Conservation (phyloP, 2,888 invertebrate genomes). For the Leptopilina drosophilae region DNA sequence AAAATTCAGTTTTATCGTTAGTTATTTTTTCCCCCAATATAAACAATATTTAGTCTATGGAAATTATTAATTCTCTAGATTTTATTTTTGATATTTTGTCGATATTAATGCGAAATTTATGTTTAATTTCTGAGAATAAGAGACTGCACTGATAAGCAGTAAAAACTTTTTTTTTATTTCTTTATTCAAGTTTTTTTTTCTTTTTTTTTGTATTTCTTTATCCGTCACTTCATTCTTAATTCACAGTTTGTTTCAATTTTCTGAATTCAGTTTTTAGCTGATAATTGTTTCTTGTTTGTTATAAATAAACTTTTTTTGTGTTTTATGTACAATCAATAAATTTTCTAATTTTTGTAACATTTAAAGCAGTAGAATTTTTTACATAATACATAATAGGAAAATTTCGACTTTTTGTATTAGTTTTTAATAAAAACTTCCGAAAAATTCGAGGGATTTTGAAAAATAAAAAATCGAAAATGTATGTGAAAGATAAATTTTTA, state of each 20-base stretch:
- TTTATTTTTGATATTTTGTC: slow-evolving; percentile 14
- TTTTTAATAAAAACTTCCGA: background rate
- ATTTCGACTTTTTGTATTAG: slow-evolving; percentile 2
- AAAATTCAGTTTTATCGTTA: background rate
- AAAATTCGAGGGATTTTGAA: background rate
- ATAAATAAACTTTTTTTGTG: background rate
- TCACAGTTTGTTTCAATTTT: slow-evolving; percentile 2
- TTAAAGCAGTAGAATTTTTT: background rate
- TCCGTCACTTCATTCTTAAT: background rate
- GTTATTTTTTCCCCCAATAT: background rate
- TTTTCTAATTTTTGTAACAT: background rate
- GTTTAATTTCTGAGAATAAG: slow-evolving; percentile 28
- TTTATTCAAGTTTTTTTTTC: background rate
- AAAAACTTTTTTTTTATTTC: slow-evolving; percentile 17
- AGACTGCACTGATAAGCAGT: slow-evolving; percentile 13
- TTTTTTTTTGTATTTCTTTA: slow-evolving; percentile 1
- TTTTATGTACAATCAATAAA: background rate
- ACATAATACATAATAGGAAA: background rate
- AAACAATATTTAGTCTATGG: background rate
- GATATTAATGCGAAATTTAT: slow-evolving; percentile 27
- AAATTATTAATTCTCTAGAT: slow-evolving; percentile 21
- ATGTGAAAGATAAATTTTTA: slow-evolving; percentile 19
- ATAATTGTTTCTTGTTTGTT: no score
- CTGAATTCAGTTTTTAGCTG: background rate
- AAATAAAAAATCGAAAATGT: background rate